These are phyloP conservation scores for Hydrocynus forskahlii DNA, from an alignment of 2,797 vertebrate species.

Conservation along the genomic window DNA sequence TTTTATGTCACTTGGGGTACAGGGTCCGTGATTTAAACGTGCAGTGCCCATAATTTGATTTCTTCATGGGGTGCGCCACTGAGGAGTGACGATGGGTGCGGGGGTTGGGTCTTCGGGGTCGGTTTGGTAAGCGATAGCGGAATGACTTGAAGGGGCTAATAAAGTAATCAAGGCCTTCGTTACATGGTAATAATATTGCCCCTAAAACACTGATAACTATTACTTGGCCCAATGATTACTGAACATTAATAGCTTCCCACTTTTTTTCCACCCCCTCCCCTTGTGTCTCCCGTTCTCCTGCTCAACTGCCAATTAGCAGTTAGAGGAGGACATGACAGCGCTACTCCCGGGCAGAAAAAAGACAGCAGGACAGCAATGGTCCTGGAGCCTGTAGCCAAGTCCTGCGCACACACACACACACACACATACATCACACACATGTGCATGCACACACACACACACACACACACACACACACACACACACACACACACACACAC, in stretches of 20 bases:
- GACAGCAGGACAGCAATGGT: conserved; percentile 41
- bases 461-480: too few relatives aligned
- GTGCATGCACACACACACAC: too few relatives aligned
- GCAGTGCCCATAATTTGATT: conserved; percentile 87
- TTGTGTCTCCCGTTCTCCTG: conserved; percentile 39
- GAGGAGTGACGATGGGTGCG: conserved; percentile 54
- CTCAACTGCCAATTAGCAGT: conserved; percentile 67
- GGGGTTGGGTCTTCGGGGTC: conserved; percentile 72
- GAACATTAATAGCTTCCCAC: conserved; percentile 73
- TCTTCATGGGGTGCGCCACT: conserved; percentile 71
- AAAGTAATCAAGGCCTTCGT: conserved; percentile 83
- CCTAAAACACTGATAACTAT: conserved; percentile 84
- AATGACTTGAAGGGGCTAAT: conserved; percentile 84
- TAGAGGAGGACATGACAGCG: conserved; percentile 48
- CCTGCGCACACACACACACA: background rate
- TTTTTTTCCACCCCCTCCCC: conserved; percentile 49
- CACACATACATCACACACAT: too few relatives aligned
- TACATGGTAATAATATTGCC: conserved; percentile 82
- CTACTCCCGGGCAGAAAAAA: conserved; percentile 9
- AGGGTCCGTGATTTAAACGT: conserved; percentile 83
- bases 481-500: too few relatives aligned
- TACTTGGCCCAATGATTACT: conserved; percentile 75
- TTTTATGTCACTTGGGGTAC: conserved; percentile 84
- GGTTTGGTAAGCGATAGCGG: conserved; percentile 75
- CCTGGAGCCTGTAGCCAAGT: background rate